These are phyloP conservation scores for Agrypnia vestita DNA, from an alignment of 1,140 invertebrate genomes.

Conservation along the genomic window DNA sequence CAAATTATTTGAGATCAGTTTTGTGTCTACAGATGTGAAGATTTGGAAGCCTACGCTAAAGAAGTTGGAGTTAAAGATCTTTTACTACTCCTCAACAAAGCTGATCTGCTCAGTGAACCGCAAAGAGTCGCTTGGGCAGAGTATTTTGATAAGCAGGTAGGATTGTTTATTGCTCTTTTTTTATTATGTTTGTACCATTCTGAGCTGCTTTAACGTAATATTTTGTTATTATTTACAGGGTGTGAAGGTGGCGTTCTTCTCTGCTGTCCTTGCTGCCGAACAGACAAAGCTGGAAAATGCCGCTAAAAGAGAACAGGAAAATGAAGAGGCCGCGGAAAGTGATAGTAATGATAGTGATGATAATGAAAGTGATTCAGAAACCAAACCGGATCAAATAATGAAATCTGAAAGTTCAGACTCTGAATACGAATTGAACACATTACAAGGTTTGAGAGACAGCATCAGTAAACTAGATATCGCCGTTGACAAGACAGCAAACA, in stretches of 20 bases:
- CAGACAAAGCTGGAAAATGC: conserved; percentile 68
- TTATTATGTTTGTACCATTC: not conserved
- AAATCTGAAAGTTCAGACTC: conserved; percentile 36
- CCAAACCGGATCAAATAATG: conserved; percentile 55
- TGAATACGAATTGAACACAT: conserved; percentile 52
- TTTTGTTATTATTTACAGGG: conserved; percentile 62
- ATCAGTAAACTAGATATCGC: conserved; percentile 67
- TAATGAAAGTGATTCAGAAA: conserved; percentile 61
- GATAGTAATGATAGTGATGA: conserved; percentile 63
- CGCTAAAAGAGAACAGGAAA: conserved; percentile 65
- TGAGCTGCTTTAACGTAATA: not conserved
- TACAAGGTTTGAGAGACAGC: conserved; percentile 68
- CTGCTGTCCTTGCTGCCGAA: conserved; percentile 79
- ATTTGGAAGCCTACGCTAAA: conserved; percentile 94
- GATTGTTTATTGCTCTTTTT: not conserved
- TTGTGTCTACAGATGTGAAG: conserved; percentile 78
- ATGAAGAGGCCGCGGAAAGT: conserved; percentile 63
- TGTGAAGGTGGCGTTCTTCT: conserved; percentile 88
- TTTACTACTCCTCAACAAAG: conserved; percentile 95
- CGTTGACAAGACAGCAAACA: conserved; percentile 70
- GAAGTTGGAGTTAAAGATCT: conserved; percentile 84
- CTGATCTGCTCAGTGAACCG: conserved; percentile 90
- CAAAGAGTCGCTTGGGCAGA: conserved; percentile 91
- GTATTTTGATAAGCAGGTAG: conserved; percentile 84
- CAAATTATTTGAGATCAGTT: not conserved